phyloP scores from a whole-genome alignment of 2,888 invertebrate genomes.

The Gymnoscelis rufifasciata region DNA sequence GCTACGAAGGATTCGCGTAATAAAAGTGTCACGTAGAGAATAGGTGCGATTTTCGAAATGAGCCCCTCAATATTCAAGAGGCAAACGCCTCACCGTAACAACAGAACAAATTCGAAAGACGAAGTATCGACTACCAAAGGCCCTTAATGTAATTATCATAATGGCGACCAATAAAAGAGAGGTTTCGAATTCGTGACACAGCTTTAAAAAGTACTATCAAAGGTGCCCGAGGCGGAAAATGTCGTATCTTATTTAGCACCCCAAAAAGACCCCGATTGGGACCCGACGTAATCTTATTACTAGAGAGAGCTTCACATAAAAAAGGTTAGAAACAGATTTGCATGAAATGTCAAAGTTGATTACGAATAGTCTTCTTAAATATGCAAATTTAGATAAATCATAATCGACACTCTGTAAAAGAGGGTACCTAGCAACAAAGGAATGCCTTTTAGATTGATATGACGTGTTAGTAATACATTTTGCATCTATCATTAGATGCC shows the following conservation, averaged over 20 bases:
- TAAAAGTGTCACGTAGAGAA: conserved; percentile 72
- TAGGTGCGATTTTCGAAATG: conserved; percentile 74
- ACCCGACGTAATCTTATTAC: conserved; percentile 73
- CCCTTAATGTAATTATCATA: conserved; percentile 77
- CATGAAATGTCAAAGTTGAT: conserved; percentile 72
- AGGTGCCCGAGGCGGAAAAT: conserved; percentile 73
- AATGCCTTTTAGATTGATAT: conserved; percentile 7
- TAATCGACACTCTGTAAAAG: conserved; percentile 20
- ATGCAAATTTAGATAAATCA: conserved; percentile 49
- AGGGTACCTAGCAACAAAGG: conserved; percentile 10
- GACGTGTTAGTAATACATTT: no score
- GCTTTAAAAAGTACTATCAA: conserved; percentile 75
- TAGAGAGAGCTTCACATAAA: conserved; percentile 67
- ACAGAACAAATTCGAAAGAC: conserved; percentile 76
- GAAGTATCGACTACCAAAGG: conserved; percentile 70
- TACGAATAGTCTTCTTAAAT: conserved; percentile 48
- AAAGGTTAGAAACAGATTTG: conserved; percentile 72
- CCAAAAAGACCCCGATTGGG: conserved; percentile 53
- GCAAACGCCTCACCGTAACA: conserved; percentile 69
- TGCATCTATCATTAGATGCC: no score
- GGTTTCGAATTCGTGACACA: conserved; percentile 72
- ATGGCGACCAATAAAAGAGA: conserved; percentile 77
- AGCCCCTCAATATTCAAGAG: conserved; percentile 73
- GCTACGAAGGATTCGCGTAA: conserved; percentile 30
- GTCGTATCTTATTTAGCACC: conserved; percentile 76